Conservation (phyloP, 2,888 invertebrate species). For the Abrostola tripartita region DNA sequence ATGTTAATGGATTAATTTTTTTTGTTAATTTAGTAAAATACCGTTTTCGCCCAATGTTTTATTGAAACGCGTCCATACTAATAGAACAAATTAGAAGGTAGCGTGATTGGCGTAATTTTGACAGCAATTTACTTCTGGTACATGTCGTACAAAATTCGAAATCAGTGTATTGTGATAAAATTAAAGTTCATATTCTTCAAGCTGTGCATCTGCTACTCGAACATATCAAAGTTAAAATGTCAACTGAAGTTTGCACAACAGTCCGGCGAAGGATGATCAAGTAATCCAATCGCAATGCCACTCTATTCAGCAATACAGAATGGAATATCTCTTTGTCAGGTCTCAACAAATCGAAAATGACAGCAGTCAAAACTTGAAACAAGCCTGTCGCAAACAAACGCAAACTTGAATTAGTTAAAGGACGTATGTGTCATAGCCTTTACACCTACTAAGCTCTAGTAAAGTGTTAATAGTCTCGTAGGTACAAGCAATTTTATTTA, state of each 20-base stretch:
- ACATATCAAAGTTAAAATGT: not conserved
- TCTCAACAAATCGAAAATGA: conserved; percentile 19
- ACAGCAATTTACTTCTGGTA: too few relatives aligned
- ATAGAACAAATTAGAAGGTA: too few relatives aligned
- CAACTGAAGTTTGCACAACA: conserved; percentile 14
- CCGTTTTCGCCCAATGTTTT: too few relatives aligned
- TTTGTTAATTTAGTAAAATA: too few relatives aligned
- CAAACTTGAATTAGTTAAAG: conserved; percentile 31
- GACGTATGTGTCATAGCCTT: conserved; percentile 9
- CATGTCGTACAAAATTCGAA: too few relatives aligned
- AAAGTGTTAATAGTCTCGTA: conserved; percentile 33
- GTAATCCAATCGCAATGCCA: conserved; percentile 33
- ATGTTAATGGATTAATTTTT: too few relatives aligned
- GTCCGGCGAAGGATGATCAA: conserved; percentile 17
- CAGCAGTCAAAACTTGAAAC: conserved; percentile 33
- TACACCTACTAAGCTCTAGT: conserved; percentile 18
- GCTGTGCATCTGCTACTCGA: not conserved
- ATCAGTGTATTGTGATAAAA: too few relatives aligned
- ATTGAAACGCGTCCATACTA: too few relatives aligned
- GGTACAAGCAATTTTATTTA: conserved; percentile 36
- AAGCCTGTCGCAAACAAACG: conserved; percentile 11
- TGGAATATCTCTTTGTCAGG: conserved; percentile 23
- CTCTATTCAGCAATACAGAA: conserved; percentile 17
- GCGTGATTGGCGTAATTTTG: too few relatives aligned
- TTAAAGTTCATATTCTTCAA: too few relatives aligned